Base-by-base conservation (phyloP, 2,113 vertebrate genomes). In the Apeltes quadracus region DNA sequence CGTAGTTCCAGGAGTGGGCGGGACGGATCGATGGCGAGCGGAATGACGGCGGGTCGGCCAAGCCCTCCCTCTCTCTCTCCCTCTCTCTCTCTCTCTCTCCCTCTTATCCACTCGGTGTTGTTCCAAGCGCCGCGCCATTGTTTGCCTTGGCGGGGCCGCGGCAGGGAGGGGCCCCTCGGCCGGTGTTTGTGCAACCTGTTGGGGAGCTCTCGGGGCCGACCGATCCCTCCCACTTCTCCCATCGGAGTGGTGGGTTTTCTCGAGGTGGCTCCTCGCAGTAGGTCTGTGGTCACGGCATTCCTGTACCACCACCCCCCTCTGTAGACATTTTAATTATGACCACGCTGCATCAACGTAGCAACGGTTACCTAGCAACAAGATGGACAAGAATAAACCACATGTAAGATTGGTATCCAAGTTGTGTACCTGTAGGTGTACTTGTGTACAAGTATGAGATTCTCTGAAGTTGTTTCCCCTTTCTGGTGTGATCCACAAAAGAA, bases 131-230 rank as follows among this genome's bases (percentile, higher is more conserved):
- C 51, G 82, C 90, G 81, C 87, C 84, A 89, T 92, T 94, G 92
- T 95, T 94, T 95, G 90, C 89, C 89, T 95, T 93, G 93, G 93
- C 93, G 90, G 91, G 78, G n/a, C 85, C 89, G 86, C 83, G 77
- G 56, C 91, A 93, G 92, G 94, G 94, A 93, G 92, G 92, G 90
- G 94, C 92, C 81, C 79, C 84, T 83, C 75, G 2, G 46, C 86
- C 86, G 82, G 74, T 89, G 91, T 92, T 90, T 90, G 87, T 89
- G 78, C 90, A 93, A 93, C 93, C 91, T 93, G 94, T 93, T 90
- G 67, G 91, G 90, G 91, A 93, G 92, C 91, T 93, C 93, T 89
- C 83, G 84, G 79, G 91, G 90, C 92, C 91, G 90, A 87, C 78
- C 68, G 86, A 92, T 90, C 86, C 82, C 80, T 87, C 78, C 61